These are phyloP conservation scores for Eumerus sabulonum DNA, from an alignment of 2,888 invertebrate species.

Conservation along the genomic window DNA sequence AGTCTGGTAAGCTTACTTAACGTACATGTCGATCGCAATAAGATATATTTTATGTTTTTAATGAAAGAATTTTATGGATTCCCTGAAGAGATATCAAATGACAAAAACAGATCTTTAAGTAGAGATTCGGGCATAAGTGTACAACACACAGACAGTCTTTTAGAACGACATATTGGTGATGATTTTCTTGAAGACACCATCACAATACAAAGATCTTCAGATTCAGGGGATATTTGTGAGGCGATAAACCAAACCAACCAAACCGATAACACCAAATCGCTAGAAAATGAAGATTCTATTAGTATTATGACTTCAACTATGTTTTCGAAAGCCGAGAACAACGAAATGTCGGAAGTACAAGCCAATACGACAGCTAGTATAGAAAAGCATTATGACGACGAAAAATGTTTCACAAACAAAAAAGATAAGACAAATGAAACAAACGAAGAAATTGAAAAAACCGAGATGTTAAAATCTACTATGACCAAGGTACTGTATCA, in stretches of 20 bases:
- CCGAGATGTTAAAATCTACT: constrained; percentile 1
- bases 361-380: too few species aligned
- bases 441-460: too few species aligned
- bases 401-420: not conserved
- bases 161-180: constrained; percentile 6
- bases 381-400: too few species aligned
- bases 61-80: constrained; percentile 71
- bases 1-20: constrained; percentile 58
- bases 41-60: not conserved
- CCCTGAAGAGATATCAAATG: constrained; percentile 47
- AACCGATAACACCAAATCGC: too few species aligned
- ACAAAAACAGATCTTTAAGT: constrained; percentile 69
- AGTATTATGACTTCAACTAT: too few species aligned
- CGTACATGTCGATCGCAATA: not conserved
- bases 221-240: too few species aligned
- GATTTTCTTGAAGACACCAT: not conserved
- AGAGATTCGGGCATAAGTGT: constrained; percentile 73
- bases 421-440: not conserved
- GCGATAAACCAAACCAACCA: too few species aligned
- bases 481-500: too few species aligned
- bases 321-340: too few species aligned
- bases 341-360: too few species aligned
- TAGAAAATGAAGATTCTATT: too few species aligned
- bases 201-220: too few species aligned
- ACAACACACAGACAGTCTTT: constrained; percentile 3